Percentiles rank a stretch among this genome's conserved stretches.
phyloP scores from a whole-genome alignment of 92 coral and sea anemone species.

The Bergia sp. region DNA sequence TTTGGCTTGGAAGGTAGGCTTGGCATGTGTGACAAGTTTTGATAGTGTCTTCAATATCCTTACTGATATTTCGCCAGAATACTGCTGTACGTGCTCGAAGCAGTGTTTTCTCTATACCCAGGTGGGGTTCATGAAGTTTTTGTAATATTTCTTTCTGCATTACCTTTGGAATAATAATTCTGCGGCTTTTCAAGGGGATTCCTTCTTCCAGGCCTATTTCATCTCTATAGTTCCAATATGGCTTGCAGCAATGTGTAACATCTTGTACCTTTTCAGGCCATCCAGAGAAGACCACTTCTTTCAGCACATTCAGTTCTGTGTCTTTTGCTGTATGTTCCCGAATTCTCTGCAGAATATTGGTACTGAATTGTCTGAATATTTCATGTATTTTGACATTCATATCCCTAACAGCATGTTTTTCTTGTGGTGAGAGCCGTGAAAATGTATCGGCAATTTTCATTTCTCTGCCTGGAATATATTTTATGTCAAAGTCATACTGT shows the following conservation, averaged over 20 bases:
- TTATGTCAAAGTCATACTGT: slow-evolving; percentile 41
- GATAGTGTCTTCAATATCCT: not conserved
- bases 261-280: too few relatives aligned
- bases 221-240: too few relatives aligned
- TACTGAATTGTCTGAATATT: not conserved
- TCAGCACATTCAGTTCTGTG: too few relatives aligned
- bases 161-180: too few relatives aligned
- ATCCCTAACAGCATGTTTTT: not conserved
- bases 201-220: not conserved
- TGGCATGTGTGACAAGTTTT: slow-evolving; percentile 38
- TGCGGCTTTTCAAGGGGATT: slow-evolving; percentile 1
- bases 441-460: slow-evolving; percentile 49
- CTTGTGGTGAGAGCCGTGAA: not conserved
- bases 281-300: too few relatives aligned
- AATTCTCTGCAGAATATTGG: too few relatives aligned
- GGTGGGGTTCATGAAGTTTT: too few relatives aligned
- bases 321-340: too few relatives aligned
- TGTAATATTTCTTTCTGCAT: too few relatives aligned
- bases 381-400: not conserved
- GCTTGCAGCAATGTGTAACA: too few relatives aligned
- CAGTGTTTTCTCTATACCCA: too few relatives aligned
- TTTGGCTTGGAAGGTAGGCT: slow-evolving; percentile 31
- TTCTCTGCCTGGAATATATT: slow-evolving; percentile 30
- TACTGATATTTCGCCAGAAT: not conserved
- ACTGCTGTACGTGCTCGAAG: too few relatives aligned